Conservation (phyloP, 2,888 invertebrate genomes). For the Netelia inedita region DNA sequence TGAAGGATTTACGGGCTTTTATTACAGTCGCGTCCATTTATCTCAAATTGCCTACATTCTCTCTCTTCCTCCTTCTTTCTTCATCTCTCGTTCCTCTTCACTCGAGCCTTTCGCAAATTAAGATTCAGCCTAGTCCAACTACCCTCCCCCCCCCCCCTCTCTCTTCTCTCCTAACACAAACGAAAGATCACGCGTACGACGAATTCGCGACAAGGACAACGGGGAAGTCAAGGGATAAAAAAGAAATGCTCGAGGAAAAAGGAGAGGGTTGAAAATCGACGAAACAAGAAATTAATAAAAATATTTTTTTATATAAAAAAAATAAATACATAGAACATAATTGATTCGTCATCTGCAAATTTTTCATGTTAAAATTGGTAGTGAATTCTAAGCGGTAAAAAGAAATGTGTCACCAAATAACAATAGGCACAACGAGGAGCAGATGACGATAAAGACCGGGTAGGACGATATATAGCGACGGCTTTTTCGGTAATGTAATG, state of each 20-base stretch:
- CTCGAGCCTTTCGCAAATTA: constrained; percentile 77
- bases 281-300: constrained; percentile 17
- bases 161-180: background rate
- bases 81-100: constrained; percentile 67
- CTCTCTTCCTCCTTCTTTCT: constrained; percentile 35
- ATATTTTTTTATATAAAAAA: background rate
- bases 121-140: constrained; percentile 71
- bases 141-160: constrained; percentile 14
- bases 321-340: no score
- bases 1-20: constrained; percentile 82
- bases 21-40: constrained; percentile 76
- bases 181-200: constrained; percentile 15
- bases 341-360: constrained; percentile 33
- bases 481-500: constrained; percentile 33
- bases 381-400: constrained; percentile 17
- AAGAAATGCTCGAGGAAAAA: no score
- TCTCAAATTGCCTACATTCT: constrained; percentile 70
- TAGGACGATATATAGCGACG: constrained; percentile 14
- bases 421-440: background rate
- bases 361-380: background rate
- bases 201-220: constrained; percentile 28
- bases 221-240: no score
- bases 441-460: constrained; percentile 50
- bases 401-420: constrained; percentile 16
- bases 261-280: no score